Evolutionary conservation across 2,888 invertebrate genomes (phyloP), one percentile per base, ranked within the genome.

Genomic region (Gari tellinella): DNA sequence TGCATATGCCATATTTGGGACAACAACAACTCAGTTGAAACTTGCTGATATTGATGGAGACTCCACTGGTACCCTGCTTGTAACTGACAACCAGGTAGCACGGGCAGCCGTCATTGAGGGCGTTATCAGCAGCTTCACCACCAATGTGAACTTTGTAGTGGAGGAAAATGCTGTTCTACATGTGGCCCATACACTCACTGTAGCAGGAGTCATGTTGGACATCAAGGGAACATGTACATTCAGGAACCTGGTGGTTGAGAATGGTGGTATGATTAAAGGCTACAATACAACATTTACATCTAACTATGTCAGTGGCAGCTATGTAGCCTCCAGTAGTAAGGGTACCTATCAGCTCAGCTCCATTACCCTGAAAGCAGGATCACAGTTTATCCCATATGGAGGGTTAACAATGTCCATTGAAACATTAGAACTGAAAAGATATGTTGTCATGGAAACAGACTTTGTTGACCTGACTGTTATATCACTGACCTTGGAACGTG

Each of bases 91-190:
- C 10, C 87, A 87, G 68, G 72, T 78, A 19, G 67, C 86, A 3
- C 67, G 74, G 31, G 84, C 86, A 14, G 85, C 86, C 21, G 66
- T 85, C n/a, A 72, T 81, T 17, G 83, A 83, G 38, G 86, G 86
- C 3, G 69, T 72, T 2, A 60, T 66, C 1, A 74, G 74, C 4
- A 72, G 78, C 38, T 68, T 84, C 15, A 67, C 60, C 8, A 80
- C 83, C 2, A 73, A 70, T 15, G 70, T 88, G 31, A 86, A 84
- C 72, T 69, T 88, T 31, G 64, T 83, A 25, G 68, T 86, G 0
- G 80, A 62, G 17, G 66, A 73, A 19, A 58, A 70, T 25, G 84
- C 84, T 8, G 82, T 73, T 0, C 73, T 88, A 15, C 86, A 86
- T 62, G 83, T 85, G 4, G 85, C 86, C 4, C 68, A 80, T 2